phyloP scores from a whole-genome alignment of 1,140 invertebrate species.

The Asobara japonica region DNA sequence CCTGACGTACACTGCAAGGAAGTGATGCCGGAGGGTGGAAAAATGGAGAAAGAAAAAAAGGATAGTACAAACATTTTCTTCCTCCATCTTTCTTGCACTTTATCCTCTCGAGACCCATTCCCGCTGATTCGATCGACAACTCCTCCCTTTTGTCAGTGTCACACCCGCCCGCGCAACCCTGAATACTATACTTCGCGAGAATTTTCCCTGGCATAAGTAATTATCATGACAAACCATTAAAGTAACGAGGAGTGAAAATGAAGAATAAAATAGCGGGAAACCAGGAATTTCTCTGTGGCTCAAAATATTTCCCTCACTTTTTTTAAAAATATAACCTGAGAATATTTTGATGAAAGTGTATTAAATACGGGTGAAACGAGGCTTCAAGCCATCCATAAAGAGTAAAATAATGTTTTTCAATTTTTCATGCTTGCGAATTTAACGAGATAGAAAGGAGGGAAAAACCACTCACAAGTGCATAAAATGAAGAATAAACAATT shows the following conservation, averaged over 20 bases:
- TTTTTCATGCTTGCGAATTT: background rate
- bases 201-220: slow-evolving; percentile 54
- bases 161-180: background rate
- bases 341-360: background rate
- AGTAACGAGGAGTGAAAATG: slow-evolving; percentile 39
- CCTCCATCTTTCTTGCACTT: slow-evolving; percentile 7
- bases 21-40: background rate
- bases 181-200: slow-evolving; percentile 11
- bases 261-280: background rate
- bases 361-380: background rate
- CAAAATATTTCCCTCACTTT: background rate
- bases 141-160: background rate
- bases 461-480: background rate
- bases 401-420: background rate
- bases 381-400: background rate
- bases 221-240: slow-evolving; percentile 59
- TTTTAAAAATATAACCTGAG: background rate
- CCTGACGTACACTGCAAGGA: background rate
- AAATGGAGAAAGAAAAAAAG: slow-evolving; percentile 11
- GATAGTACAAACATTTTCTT: slow-evolving; percentile 12
- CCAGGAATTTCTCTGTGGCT: background rate
- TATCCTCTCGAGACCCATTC: slow-evolving; percentile 30
- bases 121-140: slow-evolving; percentile 34
- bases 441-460: background rate
- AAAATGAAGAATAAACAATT: background rate